Evolutionary conservation across 2,113 vertebrate genomes (phyloP).

Genomic region (Rhegmatorhina hoffmannsi): DNA sequence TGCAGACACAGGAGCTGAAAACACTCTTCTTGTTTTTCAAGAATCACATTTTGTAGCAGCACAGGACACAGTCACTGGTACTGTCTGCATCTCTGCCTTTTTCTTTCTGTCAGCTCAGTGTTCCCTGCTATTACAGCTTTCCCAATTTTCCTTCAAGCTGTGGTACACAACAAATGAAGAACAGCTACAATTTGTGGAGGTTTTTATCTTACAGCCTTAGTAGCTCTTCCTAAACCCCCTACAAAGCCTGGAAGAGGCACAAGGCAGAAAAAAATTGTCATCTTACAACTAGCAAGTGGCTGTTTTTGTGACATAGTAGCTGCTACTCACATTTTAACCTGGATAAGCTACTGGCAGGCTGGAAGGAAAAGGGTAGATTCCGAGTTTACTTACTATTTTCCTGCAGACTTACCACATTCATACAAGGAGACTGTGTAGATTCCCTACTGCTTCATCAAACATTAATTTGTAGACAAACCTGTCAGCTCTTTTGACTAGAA

Average conservation of each 20-base stretch:
- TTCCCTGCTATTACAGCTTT: not conserved
- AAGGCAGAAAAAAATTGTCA: not conserved
- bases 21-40: not conserved
- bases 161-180: not conserved
- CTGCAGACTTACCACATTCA: not conserved
- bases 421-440: not conserved
- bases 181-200: not conserved
- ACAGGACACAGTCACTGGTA: not conserved
- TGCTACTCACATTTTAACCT: not conserved
- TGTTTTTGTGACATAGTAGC: not conserved
- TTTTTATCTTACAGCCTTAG: not conserved
- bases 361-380: not conserved
- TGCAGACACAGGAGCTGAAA: not conserved
- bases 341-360: not conserved
- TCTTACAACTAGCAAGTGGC: not conserved
- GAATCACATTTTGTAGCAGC: not conserved
- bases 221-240: not conserved
- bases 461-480: not conserved
- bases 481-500: not conserved
- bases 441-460: not conserved
- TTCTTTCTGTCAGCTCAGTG: not conserved
- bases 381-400: not conserved
- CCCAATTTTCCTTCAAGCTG: not conserved
- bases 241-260: not conserved
- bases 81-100: not conserved